Conservation (phyloP, 1,140 invertebrate species). For the Kradibia gibbosae region DNA sequence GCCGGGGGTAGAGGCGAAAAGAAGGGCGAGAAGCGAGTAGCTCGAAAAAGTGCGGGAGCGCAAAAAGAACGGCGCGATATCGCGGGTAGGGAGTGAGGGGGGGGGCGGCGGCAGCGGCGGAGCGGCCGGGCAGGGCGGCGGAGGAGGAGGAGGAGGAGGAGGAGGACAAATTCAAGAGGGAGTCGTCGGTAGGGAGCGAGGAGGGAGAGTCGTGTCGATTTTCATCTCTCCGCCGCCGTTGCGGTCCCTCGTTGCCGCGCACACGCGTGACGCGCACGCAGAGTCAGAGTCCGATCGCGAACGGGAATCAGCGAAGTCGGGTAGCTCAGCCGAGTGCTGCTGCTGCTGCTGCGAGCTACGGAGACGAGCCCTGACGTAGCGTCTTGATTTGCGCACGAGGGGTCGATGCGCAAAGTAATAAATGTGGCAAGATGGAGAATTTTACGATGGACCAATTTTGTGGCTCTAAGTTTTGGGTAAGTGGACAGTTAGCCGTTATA, state of each 20-base stretch:
- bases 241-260: constrained; percentile 8
- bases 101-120: no score
- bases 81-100: no score
- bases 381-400: constrained; percentile 7
- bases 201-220: constrained; percentile 23
- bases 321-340: neutral
- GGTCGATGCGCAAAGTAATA: constrained; percentile 51
- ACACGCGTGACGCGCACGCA: constrained; percentile 13
- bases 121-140: no score
- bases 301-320: neutral
- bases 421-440: constrained; percentile 65
- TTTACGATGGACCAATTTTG: constrained; percentile 76
- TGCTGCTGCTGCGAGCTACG: neutral
- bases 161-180: constrained; percentile 12
- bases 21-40: neutral
- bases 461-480: constrained; percentile 78
- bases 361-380: neutral
- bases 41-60: neutral
- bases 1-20: neutral
- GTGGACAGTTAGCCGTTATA: constrained; percentile 54
- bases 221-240: constrained; percentile 29
- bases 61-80: constrained; percentile 1
- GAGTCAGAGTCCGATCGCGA: neutral
- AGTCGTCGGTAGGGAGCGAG: neutral
- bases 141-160: no score